A percentile compares a stretch with the other conserved stretches of the same genome.
Conservation (phyloP, 2,888 invertebrate genomes). For the Esperia sulphurella region DNA sequence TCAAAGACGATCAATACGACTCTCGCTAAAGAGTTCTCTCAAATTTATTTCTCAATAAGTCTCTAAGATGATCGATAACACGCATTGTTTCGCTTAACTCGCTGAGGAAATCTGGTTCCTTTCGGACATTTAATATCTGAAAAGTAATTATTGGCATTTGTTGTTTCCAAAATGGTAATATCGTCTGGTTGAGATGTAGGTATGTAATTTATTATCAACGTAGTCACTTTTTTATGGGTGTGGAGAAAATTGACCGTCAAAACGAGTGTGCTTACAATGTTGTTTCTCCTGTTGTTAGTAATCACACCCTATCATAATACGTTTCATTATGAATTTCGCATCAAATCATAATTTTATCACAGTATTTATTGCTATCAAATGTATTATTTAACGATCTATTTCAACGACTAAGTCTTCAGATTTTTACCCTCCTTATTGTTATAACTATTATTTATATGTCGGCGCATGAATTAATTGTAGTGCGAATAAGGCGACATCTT, state of each 20-base stretch:
- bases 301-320: constrained; percentile 32
- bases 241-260: constrained; percentile 53
- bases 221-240: constrained; percentile 58
- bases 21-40: constrained; percentile 25
- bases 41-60: constrained; percentile 47
- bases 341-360: constrained; percentile 22
- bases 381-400: neutral
- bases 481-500: too few relatives aligned
- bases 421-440: too few relatives aligned
- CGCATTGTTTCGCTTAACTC: constrained; percentile 37
- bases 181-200: constrained; percentile 46
- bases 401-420: neutral
- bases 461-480: too few relatives aligned
- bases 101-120: constrained; percentile 29
- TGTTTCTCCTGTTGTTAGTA: constrained; percentile 30
- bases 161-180: constrained; percentile 53
- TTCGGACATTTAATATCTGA: constrained; percentile 41
- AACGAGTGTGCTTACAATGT: constrained; percentile 50
- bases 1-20: constrained; percentile 21
- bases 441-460: too few relatives aligned
- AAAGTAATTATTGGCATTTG: constrained; percentile 57
- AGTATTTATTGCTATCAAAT: constrained; percentile 4
- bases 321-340: constrained; percentile 18
- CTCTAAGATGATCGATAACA: constrained; percentile 40
- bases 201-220: constrained; percentile 62